phyloP scores from a whole-genome alignment of 2,113 vertebrate genomes.

The Eudyptes chrysolophus region DNA sequence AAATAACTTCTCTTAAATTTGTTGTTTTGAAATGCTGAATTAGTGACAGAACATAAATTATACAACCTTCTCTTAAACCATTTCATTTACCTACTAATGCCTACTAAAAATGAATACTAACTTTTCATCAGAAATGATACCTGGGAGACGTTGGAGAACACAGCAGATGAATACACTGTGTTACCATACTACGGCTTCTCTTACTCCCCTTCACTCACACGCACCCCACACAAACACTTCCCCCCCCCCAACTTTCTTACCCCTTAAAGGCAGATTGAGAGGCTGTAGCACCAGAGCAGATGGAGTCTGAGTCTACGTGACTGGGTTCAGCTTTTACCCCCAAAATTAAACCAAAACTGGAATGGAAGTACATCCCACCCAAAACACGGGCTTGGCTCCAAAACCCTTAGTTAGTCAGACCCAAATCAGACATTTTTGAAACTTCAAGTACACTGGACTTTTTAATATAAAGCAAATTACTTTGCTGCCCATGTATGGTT shows the following conservation, averaged over 20 bases:
- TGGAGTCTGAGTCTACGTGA: rapidly evolving
- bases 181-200: rapidly evolving
- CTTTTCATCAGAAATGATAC: not conserved
- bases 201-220: not conserved
- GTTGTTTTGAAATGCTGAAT: not conserved
- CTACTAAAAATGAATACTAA: not conserved
- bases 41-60: not conserved
- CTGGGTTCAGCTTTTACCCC: not conserved
- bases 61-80: not conserved
- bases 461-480: not conserved
- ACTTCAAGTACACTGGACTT: not conserved
- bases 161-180: rapidly evolving
- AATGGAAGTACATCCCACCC: not conserved
- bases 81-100: not conserved
- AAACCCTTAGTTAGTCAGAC: not conserved
- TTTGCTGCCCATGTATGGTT: not conserved
- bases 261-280: not conserved
- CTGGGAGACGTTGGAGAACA: not conserved
- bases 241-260: not conserved
- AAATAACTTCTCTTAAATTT: not conserved
- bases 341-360: not conserved
- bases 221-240: rapidly evolving
- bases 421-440: not conserved
- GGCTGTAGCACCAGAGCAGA: not conserved
- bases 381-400: not conserved